Conservation (phyloP, 2,888 invertebrate species). For the Craniophora ligustri region DNA sequence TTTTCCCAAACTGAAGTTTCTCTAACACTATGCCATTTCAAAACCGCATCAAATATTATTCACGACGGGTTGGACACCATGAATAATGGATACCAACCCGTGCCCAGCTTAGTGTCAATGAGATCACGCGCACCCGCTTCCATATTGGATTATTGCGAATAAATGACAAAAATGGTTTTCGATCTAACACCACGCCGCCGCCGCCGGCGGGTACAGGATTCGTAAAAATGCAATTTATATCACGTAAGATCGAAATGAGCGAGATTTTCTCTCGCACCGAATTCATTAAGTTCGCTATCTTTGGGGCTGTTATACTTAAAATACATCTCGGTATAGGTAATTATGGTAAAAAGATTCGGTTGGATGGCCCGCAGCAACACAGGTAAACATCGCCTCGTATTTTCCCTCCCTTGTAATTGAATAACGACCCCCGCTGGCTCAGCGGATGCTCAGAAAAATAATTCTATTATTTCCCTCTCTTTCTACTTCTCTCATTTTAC, state of each 20-base stretch:
- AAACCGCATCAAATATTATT: conserved; percentile 73
- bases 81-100: conserved; percentile 82
- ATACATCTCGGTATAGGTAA: conserved; percentile 65
- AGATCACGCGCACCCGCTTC: conserved; percentile 81
- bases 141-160: conserved; percentile 84
- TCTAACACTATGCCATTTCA: conserved; percentile 59
- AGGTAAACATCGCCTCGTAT: conserved; percentile 77
- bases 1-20: conserved; percentile 55
- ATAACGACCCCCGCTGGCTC: conserved; percentile 78
- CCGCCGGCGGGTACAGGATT: conserved; percentile 35
- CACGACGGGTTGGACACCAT: conserved; percentile 71
- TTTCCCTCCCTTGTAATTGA: conserved; percentile 80
- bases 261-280: conserved; percentile 30
- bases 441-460: conserved; percentile 78
- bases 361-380: conserved; percentile 73
- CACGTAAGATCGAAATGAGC: conserved; percentile 42
- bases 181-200: conserved; percentile 55
- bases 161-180: conserved; percentile 80
- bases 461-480: conserved; percentile 76
- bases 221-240: conserved; percentile 50
- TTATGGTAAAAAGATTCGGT: conserved; percentile 71
- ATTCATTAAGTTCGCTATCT: conserved; percentile 49
- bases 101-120: conserved; percentile 82
- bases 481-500: conserved; percentile 61
- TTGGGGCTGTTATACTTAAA: conserved; percentile 52